Conservation (phyloP, 2,797 vertebrate species). For the Myotis findleyi region DNA sequence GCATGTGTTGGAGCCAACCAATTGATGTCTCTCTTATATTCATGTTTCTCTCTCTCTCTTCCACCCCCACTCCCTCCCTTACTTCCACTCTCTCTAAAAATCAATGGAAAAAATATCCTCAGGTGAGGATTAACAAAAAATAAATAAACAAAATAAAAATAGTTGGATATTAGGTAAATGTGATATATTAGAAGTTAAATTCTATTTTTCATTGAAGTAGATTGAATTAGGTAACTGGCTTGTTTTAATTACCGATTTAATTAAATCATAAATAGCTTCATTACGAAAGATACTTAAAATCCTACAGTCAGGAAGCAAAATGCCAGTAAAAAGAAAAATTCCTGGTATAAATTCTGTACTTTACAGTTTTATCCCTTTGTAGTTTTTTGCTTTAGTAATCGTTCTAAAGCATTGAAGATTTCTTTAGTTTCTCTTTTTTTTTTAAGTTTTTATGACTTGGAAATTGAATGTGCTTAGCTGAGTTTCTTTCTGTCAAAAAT, state of each 20-base stretch:
- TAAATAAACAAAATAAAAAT: constrained; percentile 5
- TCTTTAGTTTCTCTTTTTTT: constrained; percentile 44
- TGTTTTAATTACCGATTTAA: constrained; percentile 45
- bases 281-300: constrained; percentile 56
- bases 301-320: constrained; percentile 25
- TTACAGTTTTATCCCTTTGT: neutral
- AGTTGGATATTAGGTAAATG: constrained; percentile 38
- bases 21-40: neutral
- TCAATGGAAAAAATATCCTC: neutral
- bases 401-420: neutral
- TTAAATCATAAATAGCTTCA: constrained; percentile 36
- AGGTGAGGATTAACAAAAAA: neutral
- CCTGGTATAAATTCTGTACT: neutral
- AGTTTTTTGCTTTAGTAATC: neutral
- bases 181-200: constrained; percentile 32
- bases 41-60: neutral
- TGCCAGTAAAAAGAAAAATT: constrained; percentile 9
- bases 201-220: constrained; percentile 63
- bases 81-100: neutral
- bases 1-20: neutral
- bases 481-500: constrained; percentile 34
- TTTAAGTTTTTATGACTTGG: constrained; percentile 10
- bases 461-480: constrained; percentile 46
- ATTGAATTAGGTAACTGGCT: constrained; percentile 54
- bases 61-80: neutral